Evolutionary conservation across 2,888 invertebrate genomes (phyloP), one percentile per base, ranked within the genome.

Genomic region (Drosophila dives): DNA sequence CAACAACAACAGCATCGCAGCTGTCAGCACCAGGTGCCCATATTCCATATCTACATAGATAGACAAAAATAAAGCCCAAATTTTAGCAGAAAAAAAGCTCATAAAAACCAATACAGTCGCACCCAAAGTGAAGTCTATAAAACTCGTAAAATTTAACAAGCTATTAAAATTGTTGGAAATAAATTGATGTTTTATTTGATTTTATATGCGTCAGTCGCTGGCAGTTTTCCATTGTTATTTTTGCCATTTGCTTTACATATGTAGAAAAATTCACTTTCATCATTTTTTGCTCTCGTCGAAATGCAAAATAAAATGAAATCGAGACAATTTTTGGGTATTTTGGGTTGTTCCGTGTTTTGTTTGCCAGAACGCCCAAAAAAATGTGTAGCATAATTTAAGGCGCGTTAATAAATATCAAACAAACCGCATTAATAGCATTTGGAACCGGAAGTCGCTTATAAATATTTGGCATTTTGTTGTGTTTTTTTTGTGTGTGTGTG

Each of bases 331-430:
- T 75, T 0, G 23, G 29, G 55, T 48, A 15, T 62, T 65, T 49
- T 32, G 48, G 50, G 10, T 36, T 34, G 49, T 51, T 67, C 17
- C 70, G 54, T 42, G 40, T 64, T 71, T 69, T 74, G 55, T 79
- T 64, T 70, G 49, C 49, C 67, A 54, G 64, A 3, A 23, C 5
- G 42, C 17, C 1, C 51, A 65, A 51, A 33, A 38, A 65, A 70
- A 68, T 65, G n/a, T 73, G 71, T 73, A 70, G 86, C 86, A 85
- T 88, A 90, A 64, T 83, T 80, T 61, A 55, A 76, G 76, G 90
- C 83, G 86, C 70, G 67, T 72, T 77, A 74, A 74, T 56, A 66
- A 81, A 68, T 72, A 72, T 66, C 23, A 77, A 49, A 80, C 12
- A 65, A 49, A 72, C 23, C 60, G n/a, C 38, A 64, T 40, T 29